These are phyloP conservation scores for Thysanoteuthis rhombus DNA, from an alignment of 2,888 invertebrate genomes.

Conservation along the genomic window DNA sequence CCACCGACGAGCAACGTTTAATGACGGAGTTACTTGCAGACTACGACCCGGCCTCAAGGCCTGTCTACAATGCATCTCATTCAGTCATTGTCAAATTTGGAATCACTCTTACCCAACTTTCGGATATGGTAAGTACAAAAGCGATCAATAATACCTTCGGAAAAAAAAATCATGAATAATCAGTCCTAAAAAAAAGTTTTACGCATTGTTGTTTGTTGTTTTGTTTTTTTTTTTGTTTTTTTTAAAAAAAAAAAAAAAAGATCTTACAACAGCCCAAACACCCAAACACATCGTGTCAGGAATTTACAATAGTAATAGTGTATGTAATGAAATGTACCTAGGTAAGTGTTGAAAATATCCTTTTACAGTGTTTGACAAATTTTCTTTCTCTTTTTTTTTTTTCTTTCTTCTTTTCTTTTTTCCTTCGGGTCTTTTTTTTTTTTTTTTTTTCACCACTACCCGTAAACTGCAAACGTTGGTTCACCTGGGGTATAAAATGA, in stretches of 20 bases:
- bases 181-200: not conserved
- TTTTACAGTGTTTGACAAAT: not conserved
- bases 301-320: not conserved
- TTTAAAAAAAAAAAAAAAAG: too few relatives aligned
- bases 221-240: not conserved
- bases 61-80: slow-evolving; percentile 66
- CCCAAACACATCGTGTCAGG: not conserved
- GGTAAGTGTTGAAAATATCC: not conserved
- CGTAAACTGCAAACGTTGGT: not conserved
- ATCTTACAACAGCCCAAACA: not conserved
- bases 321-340: not conserved
- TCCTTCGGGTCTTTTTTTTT: not conserved
- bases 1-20: slow-evolving; percentile 65
- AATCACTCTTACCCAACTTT: slow-evolving; percentile 64
- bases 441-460: too few relatives aligned
- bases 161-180: not conserved
- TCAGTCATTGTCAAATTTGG: slow-evolving; percentile 65
- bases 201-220: slow-evolving; percentile 17
- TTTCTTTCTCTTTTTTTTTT: not conserved
- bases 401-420: not conserved
- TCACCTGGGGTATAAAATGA: not conserved
- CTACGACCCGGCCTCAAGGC: slow-evolving; percentile 65
- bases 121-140: slow-evolving; percentile 65
- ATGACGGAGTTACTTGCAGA: slow-evolving; percentile 56
- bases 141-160: not conserved